These are phyloP conservation scores for Chaetodon auriga DNA, from an alignment of 2,113 vertebrate genomes.

Conservation along the genomic window DNA sequence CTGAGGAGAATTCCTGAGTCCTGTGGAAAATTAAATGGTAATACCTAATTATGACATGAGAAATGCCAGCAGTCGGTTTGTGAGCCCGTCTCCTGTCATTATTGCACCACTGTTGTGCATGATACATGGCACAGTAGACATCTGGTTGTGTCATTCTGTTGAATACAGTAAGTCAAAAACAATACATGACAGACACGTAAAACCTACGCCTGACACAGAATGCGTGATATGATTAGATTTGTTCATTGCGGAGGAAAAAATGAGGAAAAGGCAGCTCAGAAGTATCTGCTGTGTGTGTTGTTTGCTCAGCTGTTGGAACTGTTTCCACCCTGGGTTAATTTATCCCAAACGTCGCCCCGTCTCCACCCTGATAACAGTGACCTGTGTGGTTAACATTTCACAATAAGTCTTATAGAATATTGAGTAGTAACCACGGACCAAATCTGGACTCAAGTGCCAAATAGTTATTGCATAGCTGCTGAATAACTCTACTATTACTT, in stretches of 20 bases:
- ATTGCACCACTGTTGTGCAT: neutral
- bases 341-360: constrained; percentile 3
- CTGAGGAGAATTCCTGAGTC: too few relatives aligned
- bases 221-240: neutral
- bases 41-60: too few relatives aligned
- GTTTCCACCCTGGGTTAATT: neutral
- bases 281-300: neutral
- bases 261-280: neutral
- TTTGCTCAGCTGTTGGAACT: neutral
- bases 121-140: neutral
- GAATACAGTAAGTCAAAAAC: neutral
- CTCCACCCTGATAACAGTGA: neutral
- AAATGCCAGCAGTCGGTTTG: neutral
- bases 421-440: neutral
- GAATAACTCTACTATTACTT: neutral
- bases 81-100: neutral
- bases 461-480: neutral
- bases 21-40: neutral
- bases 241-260: neutral
- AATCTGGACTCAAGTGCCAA: too few relatives aligned
- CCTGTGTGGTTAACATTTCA: neutral
- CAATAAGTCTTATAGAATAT: neutral
- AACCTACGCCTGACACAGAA: neutral
- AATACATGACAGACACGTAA: neutral
- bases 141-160: too few relatives aligned